Evolutionary conservation across 92 coral and sea anemone genomes (phyloP).

Genomic region (Pocillopora grandis): DNA sequence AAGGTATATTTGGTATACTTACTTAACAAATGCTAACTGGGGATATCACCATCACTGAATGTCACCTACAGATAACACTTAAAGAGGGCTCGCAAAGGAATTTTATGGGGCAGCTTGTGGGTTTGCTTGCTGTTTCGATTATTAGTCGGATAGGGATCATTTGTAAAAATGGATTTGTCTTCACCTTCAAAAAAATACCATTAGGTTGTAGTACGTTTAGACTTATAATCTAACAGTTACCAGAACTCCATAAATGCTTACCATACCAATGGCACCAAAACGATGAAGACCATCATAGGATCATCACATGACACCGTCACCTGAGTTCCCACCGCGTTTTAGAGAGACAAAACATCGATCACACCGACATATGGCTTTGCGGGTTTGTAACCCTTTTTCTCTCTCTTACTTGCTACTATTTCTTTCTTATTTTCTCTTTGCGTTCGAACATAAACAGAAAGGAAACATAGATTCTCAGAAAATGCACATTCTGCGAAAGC

Average conservation of each 20-base stretch:
- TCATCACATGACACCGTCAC: neutral
- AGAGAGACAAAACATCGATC: neutral
- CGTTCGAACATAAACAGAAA: neutral
- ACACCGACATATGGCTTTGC: slow-evolving; percentile 15
- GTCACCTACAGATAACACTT: too few species aligned
- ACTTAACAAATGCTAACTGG: neutral
- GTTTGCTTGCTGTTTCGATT: neutral
- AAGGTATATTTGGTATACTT: neutral
- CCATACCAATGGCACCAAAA: neutral
- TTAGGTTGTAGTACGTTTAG: too few species aligned
- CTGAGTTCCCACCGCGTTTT: neutral
- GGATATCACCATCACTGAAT: neutral
- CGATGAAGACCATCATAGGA: too few species aligned
- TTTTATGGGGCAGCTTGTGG: neutral
- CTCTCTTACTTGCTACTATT: neutral
- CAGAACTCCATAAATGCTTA: neutral
- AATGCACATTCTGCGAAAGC: neutral
- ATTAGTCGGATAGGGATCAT: too few species aligned
- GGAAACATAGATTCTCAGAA: neutral
- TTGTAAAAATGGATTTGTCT: too few species aligned
- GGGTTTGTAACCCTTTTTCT: neutral
- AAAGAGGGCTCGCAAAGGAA: neutral
- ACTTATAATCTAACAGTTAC: too few species aligned
- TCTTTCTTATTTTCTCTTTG: neutral
- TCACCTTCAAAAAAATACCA: too few species aligned